These are phyloP conservation scores for Tigriopus japonicus DNA, from an alignment of 1,140 invertebrate species.

Conservation along the genomic window DNA sequence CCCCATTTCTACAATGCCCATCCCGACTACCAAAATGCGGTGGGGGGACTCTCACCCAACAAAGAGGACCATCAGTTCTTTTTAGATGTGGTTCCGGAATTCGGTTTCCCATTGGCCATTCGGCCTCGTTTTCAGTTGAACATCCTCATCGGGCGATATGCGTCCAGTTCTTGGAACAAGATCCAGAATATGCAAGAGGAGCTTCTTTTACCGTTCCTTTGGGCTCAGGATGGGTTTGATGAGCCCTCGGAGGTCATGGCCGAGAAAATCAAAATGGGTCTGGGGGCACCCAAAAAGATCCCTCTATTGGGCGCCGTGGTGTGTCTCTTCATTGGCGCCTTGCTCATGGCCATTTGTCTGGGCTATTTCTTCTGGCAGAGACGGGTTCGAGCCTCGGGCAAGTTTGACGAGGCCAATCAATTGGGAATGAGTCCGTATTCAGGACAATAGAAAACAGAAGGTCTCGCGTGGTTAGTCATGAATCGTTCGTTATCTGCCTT, in stretches of 20 bases:
- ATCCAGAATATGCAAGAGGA: background rate
- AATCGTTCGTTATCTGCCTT: too few relatives aligned
- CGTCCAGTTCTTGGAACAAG: background rate
- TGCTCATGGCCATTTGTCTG: background rate
- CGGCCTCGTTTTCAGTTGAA: constrained; percentile 9
- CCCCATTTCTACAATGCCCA: constrained; percentile 14
- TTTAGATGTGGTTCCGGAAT: constrained; percentile 30
- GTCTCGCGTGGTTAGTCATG: too few relatives aligned
- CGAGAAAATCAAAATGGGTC: background rate
- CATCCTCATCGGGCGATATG: background rate
- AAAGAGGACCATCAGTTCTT: constrained; percentile 22
- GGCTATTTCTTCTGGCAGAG: background rate
- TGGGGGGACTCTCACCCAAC: constrained; percentile 20
- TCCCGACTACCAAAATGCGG: constrained; percentile 6
- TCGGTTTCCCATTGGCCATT: constrained; percentile 10
- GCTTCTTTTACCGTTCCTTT: constrained; percentile 7
- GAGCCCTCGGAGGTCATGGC: constrained; percentile 1
- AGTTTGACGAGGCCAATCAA: too few relatives aligned
- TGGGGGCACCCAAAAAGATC: constrained; percentile 4
- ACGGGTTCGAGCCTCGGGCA: background rate
- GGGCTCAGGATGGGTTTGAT: constrained; percentile 13
- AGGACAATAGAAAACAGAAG: too few relatives aligned
- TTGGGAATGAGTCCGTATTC: too few relatives aligned
- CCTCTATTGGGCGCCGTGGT: background rate
- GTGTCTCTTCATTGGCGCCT: background rate